These are phyloP conservation scores for Channa maculata DNA, from an alignment of 2,113 vertebrate genomes.

Conservation along the genomic window DNA sequence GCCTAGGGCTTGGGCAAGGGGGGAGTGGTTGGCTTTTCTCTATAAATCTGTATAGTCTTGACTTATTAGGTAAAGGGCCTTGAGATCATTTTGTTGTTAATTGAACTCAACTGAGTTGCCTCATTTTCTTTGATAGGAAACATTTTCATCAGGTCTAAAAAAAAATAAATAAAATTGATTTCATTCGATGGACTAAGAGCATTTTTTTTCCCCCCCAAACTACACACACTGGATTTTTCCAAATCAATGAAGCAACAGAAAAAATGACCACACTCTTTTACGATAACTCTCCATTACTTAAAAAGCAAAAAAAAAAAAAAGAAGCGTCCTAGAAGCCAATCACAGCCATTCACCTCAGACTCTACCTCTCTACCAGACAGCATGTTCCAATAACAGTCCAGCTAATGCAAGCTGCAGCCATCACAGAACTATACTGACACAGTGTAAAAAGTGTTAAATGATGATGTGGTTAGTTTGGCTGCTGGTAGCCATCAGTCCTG, in stretches of 20 bases:
- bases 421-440: slow-evolving; percentile 16
- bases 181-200: no score
- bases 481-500: slow-evolving; percentile 33
- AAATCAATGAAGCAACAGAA: background rate
- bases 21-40: no score
- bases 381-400: slow-evolving; percentile 57
- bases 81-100: no score
- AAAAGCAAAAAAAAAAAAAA: background rate
- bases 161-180: no score
- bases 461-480: slow-evolving; percentile 27
- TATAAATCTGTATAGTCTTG: no score
- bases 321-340: background rate
- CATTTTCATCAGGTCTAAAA: no score
- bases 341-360: slow-evolving; percentile 15
- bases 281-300: background rate
- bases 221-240: no score
- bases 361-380: slow-evolving; percentile 15
- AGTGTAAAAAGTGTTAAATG: slow-evolving; percentile 28
- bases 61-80: no score
- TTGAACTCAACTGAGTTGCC: no score
- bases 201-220: no score
- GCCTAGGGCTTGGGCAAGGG: no score
- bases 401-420: slow-evolving; percentile 36
- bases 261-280: background rate
- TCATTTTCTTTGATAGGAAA: no score